phyloP scores from a whole-genome alignment of 2,888 invertebrate species.

The Baronia brevicornis region DNA sequence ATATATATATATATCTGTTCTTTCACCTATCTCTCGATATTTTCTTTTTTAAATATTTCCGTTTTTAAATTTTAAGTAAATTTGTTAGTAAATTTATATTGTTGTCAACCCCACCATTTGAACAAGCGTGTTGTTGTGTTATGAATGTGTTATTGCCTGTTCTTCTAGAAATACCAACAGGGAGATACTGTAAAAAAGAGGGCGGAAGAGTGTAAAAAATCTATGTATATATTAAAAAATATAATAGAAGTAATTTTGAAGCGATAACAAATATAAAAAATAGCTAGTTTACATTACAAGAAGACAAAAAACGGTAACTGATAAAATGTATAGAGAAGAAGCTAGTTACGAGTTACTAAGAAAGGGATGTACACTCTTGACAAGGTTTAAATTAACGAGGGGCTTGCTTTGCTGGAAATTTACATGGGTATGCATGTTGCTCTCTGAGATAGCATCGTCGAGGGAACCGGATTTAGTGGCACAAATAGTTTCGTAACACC shows the following conservation, averaged over 20 bases:
- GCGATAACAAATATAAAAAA: conserved; percentile 43
- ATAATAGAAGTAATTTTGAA: no score
- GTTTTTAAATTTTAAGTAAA: no score
- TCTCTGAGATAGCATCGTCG: conserved; percentile 50
- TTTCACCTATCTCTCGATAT: no score
- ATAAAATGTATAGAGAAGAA: conserved; percentile 26
- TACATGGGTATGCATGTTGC: conserved; percentile 70
- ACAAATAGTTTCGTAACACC: conserved; percentile 60
- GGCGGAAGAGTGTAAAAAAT: conserved; percentile 21
- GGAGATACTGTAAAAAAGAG: no score
- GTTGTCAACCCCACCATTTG: no score
- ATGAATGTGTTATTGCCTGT: no score
- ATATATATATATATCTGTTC: no score
- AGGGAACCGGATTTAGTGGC: conserved; percentile 57
- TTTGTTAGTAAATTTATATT: no score
- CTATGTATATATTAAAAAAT: no score
- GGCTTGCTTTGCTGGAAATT: conserved; percentile 49
- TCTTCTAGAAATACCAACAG: no score
- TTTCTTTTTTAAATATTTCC: no score
- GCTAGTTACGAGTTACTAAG: conserved; percentile 46
- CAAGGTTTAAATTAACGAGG: conserved; percentile 66
- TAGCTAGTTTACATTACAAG: conserved; percentile 43
- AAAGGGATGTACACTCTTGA: conserved; percentile 67
- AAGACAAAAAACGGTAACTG: conserved; percentile 37
- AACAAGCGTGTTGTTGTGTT: no score